phyloP scores from a whole-genome alignment of 2,113 vertebrate genomes.

The Ariopsis seemanni region DNA sequence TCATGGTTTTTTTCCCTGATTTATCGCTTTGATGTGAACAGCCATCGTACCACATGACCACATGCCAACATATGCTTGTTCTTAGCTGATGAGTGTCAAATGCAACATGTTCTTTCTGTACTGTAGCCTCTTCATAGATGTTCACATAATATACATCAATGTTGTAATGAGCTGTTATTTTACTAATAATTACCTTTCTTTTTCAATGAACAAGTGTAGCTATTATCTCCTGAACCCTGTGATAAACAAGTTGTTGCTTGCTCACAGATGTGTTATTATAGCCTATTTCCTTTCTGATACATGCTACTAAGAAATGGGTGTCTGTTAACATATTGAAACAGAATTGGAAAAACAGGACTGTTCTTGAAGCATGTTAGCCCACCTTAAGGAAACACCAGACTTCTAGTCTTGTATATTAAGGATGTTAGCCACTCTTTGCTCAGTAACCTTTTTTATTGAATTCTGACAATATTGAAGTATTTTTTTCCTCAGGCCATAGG shows the following conservation, averaged over 20 bases:
- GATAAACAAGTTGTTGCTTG: not conserved
- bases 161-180: not conserved
- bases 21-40: not conserved
- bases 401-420: not conserved
- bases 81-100: not conserved
- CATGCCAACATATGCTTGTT: not conserved
- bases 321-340: not conserved
- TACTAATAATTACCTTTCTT: not conserved
- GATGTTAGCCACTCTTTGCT: not conserved
- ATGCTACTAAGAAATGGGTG: not conserved
- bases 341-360: not conserved
- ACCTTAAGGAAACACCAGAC: not conserved
- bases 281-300: not conserved
- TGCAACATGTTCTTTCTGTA: not conserved
- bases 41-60: not conserved
- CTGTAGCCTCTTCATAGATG: not conserved
- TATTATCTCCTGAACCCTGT: not conserved
- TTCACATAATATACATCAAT: not conserved
- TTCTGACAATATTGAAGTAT: not conserved
- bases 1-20: not conserved
- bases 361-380: not conserved
- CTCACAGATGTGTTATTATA: not conserved
- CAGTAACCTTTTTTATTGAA: not conserved
- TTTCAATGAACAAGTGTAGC: not conserved
- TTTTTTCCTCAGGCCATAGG: not conserved